Evolutionary conservation across 2,113 vertebrate species (phyloP), one percentile per base, ranked within the genome.

Genomic region (Gavialis gangeticus): DNA sequence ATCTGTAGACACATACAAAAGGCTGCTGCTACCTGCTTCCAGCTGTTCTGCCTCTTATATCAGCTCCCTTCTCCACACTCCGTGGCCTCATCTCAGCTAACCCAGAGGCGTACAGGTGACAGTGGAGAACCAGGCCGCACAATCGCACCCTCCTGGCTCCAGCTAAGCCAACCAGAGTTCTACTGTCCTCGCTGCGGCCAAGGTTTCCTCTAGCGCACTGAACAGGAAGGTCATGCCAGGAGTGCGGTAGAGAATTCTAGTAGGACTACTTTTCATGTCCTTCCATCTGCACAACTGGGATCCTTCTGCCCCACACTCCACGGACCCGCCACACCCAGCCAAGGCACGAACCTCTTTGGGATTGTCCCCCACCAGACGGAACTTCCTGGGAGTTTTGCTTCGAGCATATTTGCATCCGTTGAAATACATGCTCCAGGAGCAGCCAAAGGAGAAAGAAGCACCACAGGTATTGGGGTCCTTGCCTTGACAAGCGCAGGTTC

Each of bases 341-440:
- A 0, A 3, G 2, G n/a, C n/a, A 89, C 98, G 82, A 63, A 98
- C 99, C 99, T 99, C 99, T 97, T 99, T 99, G 94, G 99, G 99
- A 95, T 98, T 99, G 93, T 99, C 99, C 97, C 99, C 99, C 56
- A 99, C 97, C 57, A 99, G 98, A 91, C 99, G 97, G 98, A 99
- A 99, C 98, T 99, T 99, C 95, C 99, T 99, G 4, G 99, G 99
- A 1, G 96, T 98, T 98, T 99, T 99, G 98, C 99, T 99, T 46
- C 99, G 99, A 21, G 99, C 99, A 2, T 99, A 99, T 85, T 99
- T 99, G 97, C 99, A 99, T 92, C 99, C 99, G 0, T 99, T 99
- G 92, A 99, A 99, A 95, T 99, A 99, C 99, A 99, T 99, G 96
- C 99, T 99, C 99, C 99, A 99, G 59, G 99, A 99, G 90, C 99